A percentile compares a stretch with the other conserved stretches of the same genome.
These are phyloP conservation scores for Rhynchonycteris naso DNA, from an alignment of 2,797 vertebrate genomes.

Conservation along the genomic window DNA sequence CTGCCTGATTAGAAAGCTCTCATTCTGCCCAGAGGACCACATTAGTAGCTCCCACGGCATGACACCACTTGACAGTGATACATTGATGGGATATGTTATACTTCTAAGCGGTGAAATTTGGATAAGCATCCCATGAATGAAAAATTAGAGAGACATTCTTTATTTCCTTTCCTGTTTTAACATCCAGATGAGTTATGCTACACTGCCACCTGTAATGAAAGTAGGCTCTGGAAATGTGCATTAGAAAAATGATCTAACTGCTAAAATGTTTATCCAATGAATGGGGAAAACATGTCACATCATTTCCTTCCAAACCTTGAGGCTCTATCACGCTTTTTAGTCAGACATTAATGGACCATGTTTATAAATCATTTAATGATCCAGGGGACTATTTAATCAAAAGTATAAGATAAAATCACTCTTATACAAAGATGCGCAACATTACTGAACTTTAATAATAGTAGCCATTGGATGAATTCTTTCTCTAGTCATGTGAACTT, in stretches of 20 bases:
- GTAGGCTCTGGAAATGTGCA: not conserved
- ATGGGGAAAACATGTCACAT: conserved; percentile 15
- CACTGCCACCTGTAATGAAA: not conserved
- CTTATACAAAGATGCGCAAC: not conserved
- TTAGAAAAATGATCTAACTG: conserved; percentile 42
- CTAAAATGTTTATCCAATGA: conserved; percentile 37
- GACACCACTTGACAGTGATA: not conserved
- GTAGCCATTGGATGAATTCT: not conserved
- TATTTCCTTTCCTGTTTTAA: conserved; percentile 49
- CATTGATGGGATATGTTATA: not conserved
- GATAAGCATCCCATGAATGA: not conserved
- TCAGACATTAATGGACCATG: conserved; percentile 21
- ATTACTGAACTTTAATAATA: conserved; percentile 2
- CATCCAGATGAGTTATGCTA: not conserved
- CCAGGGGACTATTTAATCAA: conserved; percentile 23
- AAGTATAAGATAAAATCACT: not conserved
- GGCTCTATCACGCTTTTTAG: conserved; percentile 29
- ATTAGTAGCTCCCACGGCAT: not conserved
- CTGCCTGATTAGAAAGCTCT: not conserved
- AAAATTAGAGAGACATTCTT: not conserved
- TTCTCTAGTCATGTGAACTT: not conserved
- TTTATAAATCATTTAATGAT: conserved; percentile 36
- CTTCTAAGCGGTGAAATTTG: not conserved
- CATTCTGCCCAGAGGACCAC: not conserved
- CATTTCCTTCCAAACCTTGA: conserved; percentile 11